phyloP scores from a whole-genome alignment of 2,797 vertebrate species.

The Gymnoscopelus braueri region DNA sequence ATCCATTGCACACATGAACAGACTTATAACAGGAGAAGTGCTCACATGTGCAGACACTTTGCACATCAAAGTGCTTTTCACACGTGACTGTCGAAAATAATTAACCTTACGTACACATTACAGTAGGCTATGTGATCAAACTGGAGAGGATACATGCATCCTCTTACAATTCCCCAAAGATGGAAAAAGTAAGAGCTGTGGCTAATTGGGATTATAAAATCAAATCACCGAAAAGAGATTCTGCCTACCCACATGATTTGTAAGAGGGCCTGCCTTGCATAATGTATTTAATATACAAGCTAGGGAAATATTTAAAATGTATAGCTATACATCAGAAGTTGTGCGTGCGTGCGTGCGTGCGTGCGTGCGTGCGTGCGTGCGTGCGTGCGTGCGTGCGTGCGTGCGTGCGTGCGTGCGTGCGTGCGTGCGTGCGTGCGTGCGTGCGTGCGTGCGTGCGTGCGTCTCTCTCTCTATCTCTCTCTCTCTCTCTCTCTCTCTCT shows the following conservation, averaged over 20 bases:
- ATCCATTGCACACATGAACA: background rate
- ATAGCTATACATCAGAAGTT: constrained; percentile 22
- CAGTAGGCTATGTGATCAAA: background rate
- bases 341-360: too few species aligned
- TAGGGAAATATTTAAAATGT: constrained; percentile 57
- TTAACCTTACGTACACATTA: constrained; percentile 37
- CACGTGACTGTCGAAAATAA: constrained; percentile 31
- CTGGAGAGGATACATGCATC: constrained; percentile 26
- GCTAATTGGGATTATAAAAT: constrained; percentile 65
- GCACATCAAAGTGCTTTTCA: constrained; percentile 43
- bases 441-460: background rate
- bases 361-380: background rate
- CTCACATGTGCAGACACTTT: constrained; percentile 28
- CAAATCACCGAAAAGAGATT: constrained; percentile 55
- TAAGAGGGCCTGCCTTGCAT: constrained; percentile 40
- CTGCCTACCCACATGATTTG: constrained; percentile 47
- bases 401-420: too few species aligned
- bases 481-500: constrained; percentile 10
- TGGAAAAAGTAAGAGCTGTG: constrained; percentile 48
- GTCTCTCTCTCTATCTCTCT: constrained; percentile 2
- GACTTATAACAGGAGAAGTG: constrained; percentile 10
- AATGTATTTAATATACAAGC: constrained; percentile 51
- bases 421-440: background rate
- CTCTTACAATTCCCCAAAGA: constrained; percentile 41
- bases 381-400: background rate